Evolutionary conservation across 2,113 vertebrate species (phyloP).

Genomic region (Malurus elegans): DNA sequence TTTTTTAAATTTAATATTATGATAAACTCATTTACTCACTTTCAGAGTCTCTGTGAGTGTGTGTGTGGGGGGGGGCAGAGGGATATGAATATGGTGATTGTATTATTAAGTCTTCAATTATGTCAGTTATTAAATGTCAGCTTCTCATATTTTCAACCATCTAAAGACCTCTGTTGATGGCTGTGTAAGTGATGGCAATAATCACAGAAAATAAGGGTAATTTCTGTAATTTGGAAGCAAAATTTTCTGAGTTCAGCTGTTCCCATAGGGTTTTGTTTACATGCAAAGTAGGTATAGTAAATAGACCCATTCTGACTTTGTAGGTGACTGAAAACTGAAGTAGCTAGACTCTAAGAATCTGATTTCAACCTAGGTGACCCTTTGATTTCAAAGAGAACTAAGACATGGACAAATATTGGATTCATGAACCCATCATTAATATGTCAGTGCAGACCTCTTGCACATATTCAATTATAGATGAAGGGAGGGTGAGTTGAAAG

Average conservation of each 20-base stretch:
- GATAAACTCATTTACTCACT: background rate
- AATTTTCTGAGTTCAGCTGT: background rate
- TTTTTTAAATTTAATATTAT: background rate
- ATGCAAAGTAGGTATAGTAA: background rate
- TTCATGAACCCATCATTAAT: background rate
- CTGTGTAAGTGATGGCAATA: background rate
- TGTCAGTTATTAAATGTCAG: background rate
- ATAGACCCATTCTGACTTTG: background rate
- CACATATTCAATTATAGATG: background rate
- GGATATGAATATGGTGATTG: fast-evolving
- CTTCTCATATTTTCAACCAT: background rate
- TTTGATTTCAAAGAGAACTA: background rate
- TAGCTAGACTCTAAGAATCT: background rate
- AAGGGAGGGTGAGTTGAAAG: background rate
- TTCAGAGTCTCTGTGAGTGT: background rate
- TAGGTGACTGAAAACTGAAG: background rate
- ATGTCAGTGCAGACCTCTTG: background rate
- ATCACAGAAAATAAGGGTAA: slow-evolving; percentile 8
- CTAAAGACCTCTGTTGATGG: background rate
- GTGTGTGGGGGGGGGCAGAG: background rate
- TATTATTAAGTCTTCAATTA: background rate
- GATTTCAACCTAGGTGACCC: background rate
- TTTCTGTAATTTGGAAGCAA: background rate
- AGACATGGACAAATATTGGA: background rate
- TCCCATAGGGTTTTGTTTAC: background rate